phyloP scores from a whole-genome alignment of 2,113 vertebrate species.

The Ranitomeya variabilis region DNA sequence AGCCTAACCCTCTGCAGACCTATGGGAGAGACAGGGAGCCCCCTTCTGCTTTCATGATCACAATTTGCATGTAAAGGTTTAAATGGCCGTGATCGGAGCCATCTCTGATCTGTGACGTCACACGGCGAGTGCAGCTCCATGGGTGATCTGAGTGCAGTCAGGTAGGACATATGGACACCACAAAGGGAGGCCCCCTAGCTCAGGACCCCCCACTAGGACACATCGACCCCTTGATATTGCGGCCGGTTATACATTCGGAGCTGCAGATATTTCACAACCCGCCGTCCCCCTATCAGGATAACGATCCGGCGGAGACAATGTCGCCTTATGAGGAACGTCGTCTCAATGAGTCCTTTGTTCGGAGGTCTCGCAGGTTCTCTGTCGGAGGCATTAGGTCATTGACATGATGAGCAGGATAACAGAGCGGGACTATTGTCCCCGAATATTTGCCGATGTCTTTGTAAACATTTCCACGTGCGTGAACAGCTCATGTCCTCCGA shows the following conservation, averaged over 20 bases:
- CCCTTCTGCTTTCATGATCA: too few relatives aligned
- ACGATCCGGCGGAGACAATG: neutral
- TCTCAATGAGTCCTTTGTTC: conserved; percentile 3
- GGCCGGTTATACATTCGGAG: neutral
- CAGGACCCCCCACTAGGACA: too few relatives aligned
- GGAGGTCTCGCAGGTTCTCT: neutral
- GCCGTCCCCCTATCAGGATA: neutral
- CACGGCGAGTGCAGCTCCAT: too few relatives aligned
- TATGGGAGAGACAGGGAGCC: too few relatives aligned
- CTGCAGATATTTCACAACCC: neutral
- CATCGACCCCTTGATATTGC: neutral
- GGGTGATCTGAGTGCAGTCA: too few relatives aligned
- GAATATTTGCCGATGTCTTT: neutral
- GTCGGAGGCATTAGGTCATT: neutral
- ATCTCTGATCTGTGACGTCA: too few relatives aligned
- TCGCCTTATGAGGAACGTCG: neutral
- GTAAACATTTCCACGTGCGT: neutral
- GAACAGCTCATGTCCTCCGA: neutral
- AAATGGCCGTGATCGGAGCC: too few relatives aligned
- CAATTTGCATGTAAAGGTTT: too few relatives aligned
- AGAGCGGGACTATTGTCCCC: neutral
- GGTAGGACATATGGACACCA: too few relatives aligned
- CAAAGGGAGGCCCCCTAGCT: too few relatives aligned
- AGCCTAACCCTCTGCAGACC: neutral
- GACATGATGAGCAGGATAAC: neutral